Conservation (phyloP, 2,888 invertebrate genomes). For the Amphiduros pacificus region DNA sequence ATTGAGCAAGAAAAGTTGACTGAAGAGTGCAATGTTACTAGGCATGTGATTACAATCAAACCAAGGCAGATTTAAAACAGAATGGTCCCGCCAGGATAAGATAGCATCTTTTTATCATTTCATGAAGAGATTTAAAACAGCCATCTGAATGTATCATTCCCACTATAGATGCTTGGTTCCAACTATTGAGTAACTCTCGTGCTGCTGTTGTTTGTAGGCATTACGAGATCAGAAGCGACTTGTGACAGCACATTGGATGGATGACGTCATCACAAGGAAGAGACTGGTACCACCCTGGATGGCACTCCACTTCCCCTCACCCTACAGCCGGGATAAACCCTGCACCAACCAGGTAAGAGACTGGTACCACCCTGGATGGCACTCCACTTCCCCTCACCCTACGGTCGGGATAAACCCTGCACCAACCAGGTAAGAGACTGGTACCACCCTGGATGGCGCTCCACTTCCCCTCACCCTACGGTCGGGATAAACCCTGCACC, state of each 20-base stretch:
- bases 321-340: slow-evolving; percentile 59
- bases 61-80: too few relatives aligned
- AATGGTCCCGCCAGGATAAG: too few relatives aligned
- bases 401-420: slow-evolving; percentile 59
- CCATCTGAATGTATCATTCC: too few relatives aligned
- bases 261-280: slow-evolving; percentile 83
- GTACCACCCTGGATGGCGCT: slow-evolving; percentile 91
- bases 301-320: slow-evolving; percentile 82
- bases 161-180: too few relatives aligned
- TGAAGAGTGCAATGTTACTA: too few relatives aligned
- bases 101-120: too few relatives aligned
- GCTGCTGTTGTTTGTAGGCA: slow-evolving; percentile 59
- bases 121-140: too few relatives aligned
- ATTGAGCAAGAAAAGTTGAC: too few relatives aligned
- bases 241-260: slow-evolving; percentile 86
- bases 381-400: slow-evolving; percentile 78
- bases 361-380: slow-evolving; percentile 92
- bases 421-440: slow-evolving; percentile 66
- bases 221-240: slow-evolving; percentile 71
- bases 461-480: slow-evolving; percentile 75
- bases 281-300: slow-evolving; percentile 91
- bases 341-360: slow-evolving; percentile 61
- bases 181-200: too few relatives aligned
- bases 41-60: too few relatives aligned
- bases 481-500: slow-evolving; percentile 58